A percentile compares a stretch with the other conserved stretches of the same genome.
Conservation (phyloP, 1,140 invertebrate species). For the Chrysomallon squamiferum region DNA sequence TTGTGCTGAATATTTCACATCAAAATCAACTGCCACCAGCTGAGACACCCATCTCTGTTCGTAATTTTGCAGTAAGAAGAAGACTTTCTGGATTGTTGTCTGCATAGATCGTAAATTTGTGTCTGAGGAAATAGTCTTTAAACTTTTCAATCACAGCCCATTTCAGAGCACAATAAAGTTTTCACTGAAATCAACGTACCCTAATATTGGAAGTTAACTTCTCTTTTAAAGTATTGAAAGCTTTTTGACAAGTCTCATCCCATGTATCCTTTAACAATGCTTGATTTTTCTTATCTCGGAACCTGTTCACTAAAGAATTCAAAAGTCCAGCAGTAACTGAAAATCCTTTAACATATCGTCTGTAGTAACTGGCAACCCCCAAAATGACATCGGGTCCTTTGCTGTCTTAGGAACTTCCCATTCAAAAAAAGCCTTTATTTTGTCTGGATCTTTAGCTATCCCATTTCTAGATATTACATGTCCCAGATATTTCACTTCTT, state of each 20-base stretch:
- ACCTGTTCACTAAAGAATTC: slow-evolving; percentile 18
- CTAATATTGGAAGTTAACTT: slow-evolving; percentile 27
- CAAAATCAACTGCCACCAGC: too few species aligned
- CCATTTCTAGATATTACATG: slow-evolving; percentile 22
- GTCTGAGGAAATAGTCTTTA: too few species aligned
- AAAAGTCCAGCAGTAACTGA: slow-evolving; percentile 54
- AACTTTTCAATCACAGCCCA: too few species aligned
- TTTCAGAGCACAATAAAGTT: slow-evolving; percentile 36
- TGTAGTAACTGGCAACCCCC: slow-evolving; percentile 63
- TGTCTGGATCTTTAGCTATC: slow-evolving; percentile 56
- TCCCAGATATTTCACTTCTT: slow-evolving; percentile 23
- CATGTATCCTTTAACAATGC: background rate
- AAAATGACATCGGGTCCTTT: slow-evolving; percentile 60
- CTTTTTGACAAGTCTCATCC: slow-evolving; percentile 2
- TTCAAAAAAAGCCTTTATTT: slow-evolving; percentile 55
- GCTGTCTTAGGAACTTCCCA: slow-evolving; percentile 38
- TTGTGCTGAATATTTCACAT: too few species aligned
- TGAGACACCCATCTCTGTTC: too few species aligned
- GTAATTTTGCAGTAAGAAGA: too few species aligned
- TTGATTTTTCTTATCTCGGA: background rate
- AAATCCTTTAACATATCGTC: slow-evolving; percentile 52
- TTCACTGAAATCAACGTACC: slow-evolving; percentile 19
- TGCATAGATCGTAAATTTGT: too few species aligned
- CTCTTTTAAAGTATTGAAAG: slow-evolving; percentile 24
- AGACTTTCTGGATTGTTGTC: too few species aligned